Conservation (phyloP, 2,797 vertebrate genomes). For the Petrocephalus schoutedeni region DNA sequence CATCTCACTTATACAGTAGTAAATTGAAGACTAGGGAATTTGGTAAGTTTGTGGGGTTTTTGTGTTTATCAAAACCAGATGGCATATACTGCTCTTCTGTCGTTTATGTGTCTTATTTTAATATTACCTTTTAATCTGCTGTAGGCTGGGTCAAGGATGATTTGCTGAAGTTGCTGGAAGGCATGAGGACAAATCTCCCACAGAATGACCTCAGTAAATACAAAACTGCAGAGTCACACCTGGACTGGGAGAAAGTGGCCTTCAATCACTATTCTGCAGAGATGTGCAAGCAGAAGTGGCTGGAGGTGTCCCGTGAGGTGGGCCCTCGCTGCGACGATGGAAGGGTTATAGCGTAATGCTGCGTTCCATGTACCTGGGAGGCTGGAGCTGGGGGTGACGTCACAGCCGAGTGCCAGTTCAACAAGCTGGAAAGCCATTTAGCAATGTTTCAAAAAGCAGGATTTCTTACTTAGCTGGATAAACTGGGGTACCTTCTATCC, state of each 20-base stretch:
- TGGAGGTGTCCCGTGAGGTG: slow-evolving; percentile 70
- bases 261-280: slow-evolving; percentile 77
- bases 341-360: neutral
- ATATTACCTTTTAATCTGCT: slow-evolving; percentile 19
- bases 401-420: neutral
- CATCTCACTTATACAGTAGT: neutral
- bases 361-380: neutral
- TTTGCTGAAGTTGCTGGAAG: slow-evolving; percentile 66
- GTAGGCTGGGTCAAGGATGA: slow-evolving; percentile 70
- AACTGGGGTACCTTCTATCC: too few relatives aligned
- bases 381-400: neutral
- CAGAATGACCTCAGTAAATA: slow-evolving; percentile 52
- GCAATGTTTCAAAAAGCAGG: neutral
- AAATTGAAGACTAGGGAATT: neutral
- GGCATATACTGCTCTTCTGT: neutral
- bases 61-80: neutral
- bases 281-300: slow-evolving; percentile 78
- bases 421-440: neutral
- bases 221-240: slow-evolving; percentile 57
- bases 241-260: slow-evolving; percentile 79
- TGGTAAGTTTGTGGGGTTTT: neutral
- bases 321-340: slow-evolving; percentile 16
- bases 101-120: neutral
- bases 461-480: neutral
- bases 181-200: slow-evolving; percentile 69